Base-by-base conservation (phyloP, 2,888 invertebrate species). In the Lutraria lutraria region DNA sequence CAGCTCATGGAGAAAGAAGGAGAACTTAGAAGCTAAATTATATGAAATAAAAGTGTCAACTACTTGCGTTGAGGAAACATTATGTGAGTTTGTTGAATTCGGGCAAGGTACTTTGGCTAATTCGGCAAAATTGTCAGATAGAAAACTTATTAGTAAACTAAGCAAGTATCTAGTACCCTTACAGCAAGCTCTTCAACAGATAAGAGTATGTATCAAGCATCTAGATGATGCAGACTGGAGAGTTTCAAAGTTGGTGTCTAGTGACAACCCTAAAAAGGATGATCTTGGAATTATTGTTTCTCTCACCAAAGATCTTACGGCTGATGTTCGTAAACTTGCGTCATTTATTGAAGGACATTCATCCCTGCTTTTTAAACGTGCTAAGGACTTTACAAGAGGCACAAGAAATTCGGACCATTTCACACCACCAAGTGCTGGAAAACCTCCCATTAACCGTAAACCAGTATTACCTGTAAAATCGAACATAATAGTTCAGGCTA, bases 41-140 rank as follows among this genome's bases (percentile, higher is more conserved):
- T 98, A 98, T 97, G 98, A 99, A 96, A 98, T 99, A 25, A 98
- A 98, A 97, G 97, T 98, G 93, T 98, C 98, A 12, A 98, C 98
- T 80, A 97, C 98, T 12, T 97, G 98, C 85, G 97, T 99, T 81
- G 97, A 98, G 93, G 98, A 98, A 6, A 98, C 98, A 0, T 97
- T 99, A 56, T 98, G 98, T 96, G 98, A 99, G 97, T 97, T 99
- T 89, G 98, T 98, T 0, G 98, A 98, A 93, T 99, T 99, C 96
- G 98, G 98, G 0, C 98, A 98, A 96, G 98, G 99, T 60, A 98
- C 98, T 52, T 97, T 99, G 89, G 98, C 98, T 63, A 99, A 99
- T 96, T 98, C 98, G 13, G 98, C 98, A 76, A 95, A 95, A 89
- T 94, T 96, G n/a, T 95, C 95, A 2, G 96, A 96, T 86, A 93